Base-by-base conservation (phyloP, 1,140 invertebrate species). In the Heliconius melpomene region DNA sequence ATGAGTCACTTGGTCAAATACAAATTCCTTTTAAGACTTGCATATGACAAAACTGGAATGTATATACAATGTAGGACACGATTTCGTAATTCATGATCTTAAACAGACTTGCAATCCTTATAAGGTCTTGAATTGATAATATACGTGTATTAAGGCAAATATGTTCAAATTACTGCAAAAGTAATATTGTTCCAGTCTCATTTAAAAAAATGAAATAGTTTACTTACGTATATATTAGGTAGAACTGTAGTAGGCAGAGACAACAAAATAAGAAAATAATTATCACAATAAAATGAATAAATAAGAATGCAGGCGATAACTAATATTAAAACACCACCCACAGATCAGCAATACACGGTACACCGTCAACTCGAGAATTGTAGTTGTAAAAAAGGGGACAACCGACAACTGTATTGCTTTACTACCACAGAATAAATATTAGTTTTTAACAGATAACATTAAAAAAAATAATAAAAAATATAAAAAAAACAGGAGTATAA, bases 81-180 rank as follows among this genome's bases (percentile, higher is more conserved):
- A 66, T 80, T 66, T 75, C 79, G 52, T 74, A 76, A 80, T 70
- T 76, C 60, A 57, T 20, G 52, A 60, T 54, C 70, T 75, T 52
- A 77, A 50, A 72, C 40, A 72, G n/a, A 72, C 32, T 72, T 40
- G 71, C 36, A 72, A 54, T 52, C 89, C 88, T 79, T 89, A 86
- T 81, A 90, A 79, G 89, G 89, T 78, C 73, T 76, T 85, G 83
- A 74, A 85, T 90, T 87, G 82, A 85, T 79, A 79, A 66, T 29
- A 66, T 66, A 66, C 23, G 2, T 32, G 29, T 66, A 29, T 66
- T 29, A 66, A 66, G 26, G 60, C 13, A 66, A 66, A 66, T 66
- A 66, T 66, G 23, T 66, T 26, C 60, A 66, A 23, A 29, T 66
- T 23, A 66, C 26, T 29, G 9, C 23, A 26, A 66, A 66, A 26